Evolutionary conservation across 2,888 invertebrate genomes (phyloP).

Genomic region (Suillia variegata): DNA sequence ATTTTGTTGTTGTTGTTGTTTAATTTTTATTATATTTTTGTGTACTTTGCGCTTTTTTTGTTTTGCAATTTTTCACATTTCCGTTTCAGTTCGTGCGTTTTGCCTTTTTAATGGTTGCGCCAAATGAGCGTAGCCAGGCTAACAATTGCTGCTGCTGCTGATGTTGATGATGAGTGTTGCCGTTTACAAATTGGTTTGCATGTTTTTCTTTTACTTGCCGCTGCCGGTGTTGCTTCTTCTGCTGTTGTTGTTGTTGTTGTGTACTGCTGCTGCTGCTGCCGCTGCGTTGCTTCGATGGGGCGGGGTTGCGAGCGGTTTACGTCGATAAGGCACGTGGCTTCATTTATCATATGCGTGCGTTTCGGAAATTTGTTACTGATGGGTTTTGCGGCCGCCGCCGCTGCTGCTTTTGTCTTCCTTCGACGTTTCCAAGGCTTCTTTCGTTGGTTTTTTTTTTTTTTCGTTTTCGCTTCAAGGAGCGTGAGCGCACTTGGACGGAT

Average conservation of each 20-base stretch:
- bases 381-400: too few species aligned
- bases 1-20: not conserved
- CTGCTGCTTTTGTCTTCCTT: too few species aligned
- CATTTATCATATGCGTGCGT: slow-evolving; percentile 50
- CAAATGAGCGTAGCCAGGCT: too few species aligned
- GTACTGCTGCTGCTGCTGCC: too few species aligned
- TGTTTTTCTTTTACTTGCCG: not conserved
- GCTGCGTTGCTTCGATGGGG: too few species aligned
- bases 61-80: too few species aligned
- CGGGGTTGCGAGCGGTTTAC: not conserved
- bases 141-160: too few species aligned
- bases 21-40: not conserved
- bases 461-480: not conserved
- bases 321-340: slow-evolving; percentile 58
- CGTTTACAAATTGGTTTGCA: not conserved
- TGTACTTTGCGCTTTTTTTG: not conserved
- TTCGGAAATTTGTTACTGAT: not conserved
- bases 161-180: not conserved
- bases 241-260: not conserved
- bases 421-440: too few species aligned
- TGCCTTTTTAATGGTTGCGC: too few species aligned
- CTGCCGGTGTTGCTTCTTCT: not conserved
- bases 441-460: too few species aligned
- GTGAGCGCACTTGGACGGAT: not conserved
- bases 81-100: too few species aligned